These are phyloP conservation scores for Oxycera nigricornis DNA, from an alignment of 2,888 invertebrate species.

Conservation along the genomic window DNA sequence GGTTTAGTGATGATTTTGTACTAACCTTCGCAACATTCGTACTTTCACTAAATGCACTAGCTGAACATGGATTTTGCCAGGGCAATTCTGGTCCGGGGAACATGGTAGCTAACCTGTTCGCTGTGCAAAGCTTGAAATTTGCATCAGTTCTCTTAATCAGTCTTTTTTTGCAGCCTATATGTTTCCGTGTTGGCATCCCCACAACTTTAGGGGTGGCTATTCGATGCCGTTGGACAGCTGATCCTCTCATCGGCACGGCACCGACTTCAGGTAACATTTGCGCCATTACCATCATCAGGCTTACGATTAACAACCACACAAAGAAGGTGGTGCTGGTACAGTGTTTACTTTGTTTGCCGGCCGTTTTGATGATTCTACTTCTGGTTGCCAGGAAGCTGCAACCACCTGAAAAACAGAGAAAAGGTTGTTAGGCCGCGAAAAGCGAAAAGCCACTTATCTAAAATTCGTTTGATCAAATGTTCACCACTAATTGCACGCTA, in stretches of 20 bases:
- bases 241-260: neutral
- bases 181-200: neutral
- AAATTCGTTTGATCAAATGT: neutral
- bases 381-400: constrained; percentile 53
- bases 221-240: neutral
- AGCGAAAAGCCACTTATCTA: neutral
- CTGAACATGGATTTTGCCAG: constrained; percentile 30
- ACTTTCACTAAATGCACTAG: neutral
- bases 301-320: constrained; percentile 46
- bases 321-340: constrained; percentile 36
- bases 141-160: neutral
- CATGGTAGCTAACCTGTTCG: neutral
- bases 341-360: constrained; percentile 46
- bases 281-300: constrained; percentile 43
- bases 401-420: constrained; percentile 51
- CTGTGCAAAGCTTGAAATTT: neutral
- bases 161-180: neutral
- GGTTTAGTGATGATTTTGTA: neutral
- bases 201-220: neutral
- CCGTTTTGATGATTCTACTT: constrained; percentile 54
- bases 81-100: neutral
- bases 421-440: neutral
- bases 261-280: constrained; percentile 32
- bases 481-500: constrained; percentile 13
- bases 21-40: neutral